phyloP scores from a whole-genome alignment of 1,140 invertebrate genomes.

The Neotoxoptera formosana region DNA sequence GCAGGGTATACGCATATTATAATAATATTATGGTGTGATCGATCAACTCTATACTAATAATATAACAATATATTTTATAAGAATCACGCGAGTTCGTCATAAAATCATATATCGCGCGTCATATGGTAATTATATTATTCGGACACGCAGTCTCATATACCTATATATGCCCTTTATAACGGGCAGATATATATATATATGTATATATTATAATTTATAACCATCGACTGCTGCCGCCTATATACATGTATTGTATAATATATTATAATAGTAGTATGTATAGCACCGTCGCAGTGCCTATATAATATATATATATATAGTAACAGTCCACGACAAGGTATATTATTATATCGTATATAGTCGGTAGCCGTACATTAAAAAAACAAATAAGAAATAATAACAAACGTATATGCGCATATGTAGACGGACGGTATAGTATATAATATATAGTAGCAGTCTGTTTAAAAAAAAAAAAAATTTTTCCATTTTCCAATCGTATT shows the following conservation, averaged over 20 bases:
- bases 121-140: conserved; percentile 1
- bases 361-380: not conserved
- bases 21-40: not conserved
- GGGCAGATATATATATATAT: too few species aligned
- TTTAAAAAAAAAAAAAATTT: too few species aligned
- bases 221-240: not conserved
- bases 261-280: not conserved
- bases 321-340: not conserved
- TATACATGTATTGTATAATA: too few species aligned
- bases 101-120: not conserved
- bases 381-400: not conserved
- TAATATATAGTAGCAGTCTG: too few species aligned
- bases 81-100: not conserved
- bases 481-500: not conserved
- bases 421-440: not conserved
- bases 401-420: not conserved
- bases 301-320: too few species aligned
- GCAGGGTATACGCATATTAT: too few species aligned
- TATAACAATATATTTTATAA: not conserved
- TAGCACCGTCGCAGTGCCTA: not conserved
- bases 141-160: not conserved
- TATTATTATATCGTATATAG: not conserved
- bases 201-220: not conserved
- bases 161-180: too few species aligned
- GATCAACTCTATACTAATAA: not conserved